These are phyloP conservation scores for Chloroclysta siterata DNA, from an alignment of 2,888 invertebrate species.

Conservation along the genomic window DNA sequence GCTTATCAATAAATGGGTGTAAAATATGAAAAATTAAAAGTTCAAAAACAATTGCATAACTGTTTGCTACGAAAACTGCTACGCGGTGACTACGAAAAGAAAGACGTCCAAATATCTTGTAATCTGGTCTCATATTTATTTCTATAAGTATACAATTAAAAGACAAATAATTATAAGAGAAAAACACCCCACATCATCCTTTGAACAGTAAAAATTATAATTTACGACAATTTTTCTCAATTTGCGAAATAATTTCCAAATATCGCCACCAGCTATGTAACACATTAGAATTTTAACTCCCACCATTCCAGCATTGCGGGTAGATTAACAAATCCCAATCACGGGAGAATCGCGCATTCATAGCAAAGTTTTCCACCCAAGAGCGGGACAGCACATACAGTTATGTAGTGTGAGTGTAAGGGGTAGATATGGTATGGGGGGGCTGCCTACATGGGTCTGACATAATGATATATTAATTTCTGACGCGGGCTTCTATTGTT, in stretches of 20 bases:
- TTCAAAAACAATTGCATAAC: no score
- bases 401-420: slow-evolving; percentile 38
- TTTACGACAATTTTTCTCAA: not conserved
- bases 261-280: slow-evolving; percentile 41
- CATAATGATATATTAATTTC: slow-evolving; percentile 86
- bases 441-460: slow-evolving; percentile 76
- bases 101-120: no score
- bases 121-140: no score
- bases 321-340: slow-evolving; percentile 82
- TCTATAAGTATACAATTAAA: no score
- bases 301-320: slow-evolving; percentile 62
- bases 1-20: no score
- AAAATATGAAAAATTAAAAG: no score
- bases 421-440: slow-evolving; percentile 54
- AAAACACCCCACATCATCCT: no score
- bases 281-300: slow-evolving; percentile 77
- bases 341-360: slow-evolving; percentile 75
- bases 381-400: slow-evolving; percentile 48
- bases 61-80: no score
- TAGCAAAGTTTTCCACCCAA: slow-evolving; percentile 72
- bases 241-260: slow-evolving; percentile 14
- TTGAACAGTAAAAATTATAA: not conserved
- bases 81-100: no score
- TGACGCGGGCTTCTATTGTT: slow-evolving; percentile 81
- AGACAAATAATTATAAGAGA: no score